Evolutionary conservation across 2,113 vertebrate genomes (phyloP).

Genomic region (Clarias batrachus): DNA sequence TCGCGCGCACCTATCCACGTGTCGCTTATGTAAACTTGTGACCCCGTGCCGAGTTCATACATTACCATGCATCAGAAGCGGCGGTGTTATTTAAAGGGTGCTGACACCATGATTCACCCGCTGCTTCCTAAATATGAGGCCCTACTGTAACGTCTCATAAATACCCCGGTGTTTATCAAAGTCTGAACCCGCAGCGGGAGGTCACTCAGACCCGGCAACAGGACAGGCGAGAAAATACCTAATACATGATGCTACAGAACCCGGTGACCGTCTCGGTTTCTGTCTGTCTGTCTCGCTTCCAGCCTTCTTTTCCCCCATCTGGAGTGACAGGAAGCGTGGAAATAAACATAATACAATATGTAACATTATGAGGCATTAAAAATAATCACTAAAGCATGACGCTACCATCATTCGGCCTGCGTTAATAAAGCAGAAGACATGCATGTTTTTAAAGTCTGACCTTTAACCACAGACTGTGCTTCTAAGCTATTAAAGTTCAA

Average conservation of each 20-base stretch:
- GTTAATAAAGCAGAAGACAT: not conserved
- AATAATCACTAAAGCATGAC: not conserved
- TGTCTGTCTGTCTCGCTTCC: conserved; percentile 3
- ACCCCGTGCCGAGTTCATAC: conserved; percentile 25
- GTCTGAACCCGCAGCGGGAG: conserved; percentile 19
- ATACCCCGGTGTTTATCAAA: conserved; percentile 37
- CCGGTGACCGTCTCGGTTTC: conserved; percentile 21
- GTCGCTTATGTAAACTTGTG: conserved; percentile 21
- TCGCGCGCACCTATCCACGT: conserved; percentile 2
- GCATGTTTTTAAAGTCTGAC: not conserved
- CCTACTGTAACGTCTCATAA: conserved; percentile 42
- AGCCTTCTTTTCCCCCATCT: not conserved
- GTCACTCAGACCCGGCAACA: conserved; percentile 5
- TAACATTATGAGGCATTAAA: not conserved
- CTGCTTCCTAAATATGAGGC: conserved; percentile 45
- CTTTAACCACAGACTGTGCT: not conserved
- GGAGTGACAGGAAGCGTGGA: conserved; percentile 12
- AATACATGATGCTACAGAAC: conserved; percentile 27
- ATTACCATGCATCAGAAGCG: conserved; percentile 22
- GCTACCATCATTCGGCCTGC: not conserved
- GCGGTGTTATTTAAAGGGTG: conserved; percentile 47
- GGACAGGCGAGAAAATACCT: conserved; percentile 20
- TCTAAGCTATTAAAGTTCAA: not conserved
- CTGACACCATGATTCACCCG: conserved; percentile 39
- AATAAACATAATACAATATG: conserved; percentile 31